Base-by-base conservation (phyloP, 2,888 invertebrate genomes). In the Glaucopsyche alexis region DNA sequence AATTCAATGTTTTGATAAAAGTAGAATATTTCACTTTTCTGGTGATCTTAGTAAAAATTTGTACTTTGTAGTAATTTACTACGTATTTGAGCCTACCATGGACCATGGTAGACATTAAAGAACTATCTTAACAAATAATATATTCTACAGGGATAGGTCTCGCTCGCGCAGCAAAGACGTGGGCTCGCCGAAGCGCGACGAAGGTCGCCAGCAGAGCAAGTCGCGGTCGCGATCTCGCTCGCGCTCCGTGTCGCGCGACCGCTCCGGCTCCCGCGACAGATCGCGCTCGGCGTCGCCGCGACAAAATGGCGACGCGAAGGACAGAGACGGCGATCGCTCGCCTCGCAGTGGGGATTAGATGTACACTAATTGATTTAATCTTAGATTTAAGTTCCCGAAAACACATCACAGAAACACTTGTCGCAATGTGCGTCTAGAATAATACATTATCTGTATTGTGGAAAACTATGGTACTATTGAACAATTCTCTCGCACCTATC, bases 161-260 rank as follows among this genome's bases (percentile, higher is more conserved):
- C 94, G 94, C 70, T 96, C 96, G 49, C 93, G 92, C 79, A 96
- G 96, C 85, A 96, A 96, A 85, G 95, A 94, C 75, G 87, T 84
- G 75, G 85, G 82, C 19, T 90, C 91, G 2, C 90, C 91, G 19
- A 90, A 90, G 78, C 89, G 88, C 60, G 91, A 89, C 7, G 91
- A 89, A 74, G 87, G 86, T 74, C 88, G 89, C 66, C 89, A 87
- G 74, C 84, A 81, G 42, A 87, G 80, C 84, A 91, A 91, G 82
- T 91, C 92, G 1, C 85, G 85, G 0, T 90, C 91, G 0, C 80
- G 79, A 4, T 79, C 79, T 1, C 84, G 84, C 0, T 86, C 87
- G 0, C 83, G 83, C 2, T 87, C 84, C 9, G 80, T 78, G 3
- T 84, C 87, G 3, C 85, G 87, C 16, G 85, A 84, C 47, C 86